These are phyloP conservation scores for Bucorvus abyssinicus DNA, from an alignment of 2,797 vertebrate genomes.

Conservation along the genomic window DNA sequence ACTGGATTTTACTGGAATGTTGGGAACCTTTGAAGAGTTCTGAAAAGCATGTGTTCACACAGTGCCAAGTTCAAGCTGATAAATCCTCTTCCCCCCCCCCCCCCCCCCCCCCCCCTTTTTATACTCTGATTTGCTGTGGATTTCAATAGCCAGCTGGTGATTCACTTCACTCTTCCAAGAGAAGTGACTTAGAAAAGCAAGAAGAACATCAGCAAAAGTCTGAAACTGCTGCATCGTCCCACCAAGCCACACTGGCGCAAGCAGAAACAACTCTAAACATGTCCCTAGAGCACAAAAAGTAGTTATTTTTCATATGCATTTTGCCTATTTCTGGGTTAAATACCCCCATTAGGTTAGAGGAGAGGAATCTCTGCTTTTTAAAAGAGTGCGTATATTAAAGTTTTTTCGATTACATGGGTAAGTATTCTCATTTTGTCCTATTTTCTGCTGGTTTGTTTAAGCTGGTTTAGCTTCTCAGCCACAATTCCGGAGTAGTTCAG, in stretches of 20 bases:
- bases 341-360: neutral
- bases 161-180: neutral
- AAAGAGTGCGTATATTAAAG: too few species aligned
- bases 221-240: neutral
- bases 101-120: neutral
- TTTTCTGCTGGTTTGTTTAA: neutral
- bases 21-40: neutral
- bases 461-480: neutral
- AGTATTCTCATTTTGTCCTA: neutral
- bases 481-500: neutral
- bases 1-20: neutral
- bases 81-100: neutral
- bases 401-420: too few species aligned
- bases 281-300: neutral
- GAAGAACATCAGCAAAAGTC: neutral
- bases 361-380: neutral
- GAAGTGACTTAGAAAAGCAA: neutral
- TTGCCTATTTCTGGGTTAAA: neutral
- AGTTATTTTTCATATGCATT: neutral
- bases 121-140: neutral
- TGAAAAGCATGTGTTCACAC: neutral
- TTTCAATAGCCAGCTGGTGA: neutral
- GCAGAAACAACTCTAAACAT: neutral
- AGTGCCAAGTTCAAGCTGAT: neutral
- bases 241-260: neutral